Evolutionary conservation across 2,797 vertebrate genomes (phyloP).

Genomic region (Neosilurus mollespiculum): DNA sequence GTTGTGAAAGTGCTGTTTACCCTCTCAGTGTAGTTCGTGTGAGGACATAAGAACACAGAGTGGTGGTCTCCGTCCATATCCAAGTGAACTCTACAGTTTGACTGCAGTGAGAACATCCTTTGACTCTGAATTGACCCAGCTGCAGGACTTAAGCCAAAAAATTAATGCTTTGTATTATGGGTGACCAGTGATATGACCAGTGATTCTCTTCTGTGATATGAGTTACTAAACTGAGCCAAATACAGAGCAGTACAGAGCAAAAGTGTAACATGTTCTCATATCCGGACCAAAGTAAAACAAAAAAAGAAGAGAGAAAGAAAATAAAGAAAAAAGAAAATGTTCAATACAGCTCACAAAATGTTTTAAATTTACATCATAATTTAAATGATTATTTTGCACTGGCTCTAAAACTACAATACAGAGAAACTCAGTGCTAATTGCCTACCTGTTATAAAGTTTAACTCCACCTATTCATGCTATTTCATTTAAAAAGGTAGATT

Average conservation of each 20-base stretch:
- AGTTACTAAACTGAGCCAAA: constrained; percentile 1
- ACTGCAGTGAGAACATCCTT: background rate
- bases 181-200: background rate
- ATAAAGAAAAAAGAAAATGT: too few relatives aligned
- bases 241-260: background rate
- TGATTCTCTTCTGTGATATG: background rate
- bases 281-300: background rate
- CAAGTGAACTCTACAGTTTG: background rate
- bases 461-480: background rate
- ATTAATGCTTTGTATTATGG: background rate
- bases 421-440: too few relatives aligned
- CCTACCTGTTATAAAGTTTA: background rate
- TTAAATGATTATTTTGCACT: background rate
- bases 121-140: background rate
- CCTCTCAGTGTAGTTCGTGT: background rate
- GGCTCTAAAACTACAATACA: background rate
- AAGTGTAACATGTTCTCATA: background rate
- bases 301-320: too few relatives aligned
- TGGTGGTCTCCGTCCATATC: background rate
- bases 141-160: background rate
- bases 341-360: background rate
- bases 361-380: background rate
- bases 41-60: background rate
- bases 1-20: background rate
- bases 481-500: background rate